Base-by-base conservation (phyloP, 2,797 vertebrate genomes). In the Labroides dimidiatus region DNA sequence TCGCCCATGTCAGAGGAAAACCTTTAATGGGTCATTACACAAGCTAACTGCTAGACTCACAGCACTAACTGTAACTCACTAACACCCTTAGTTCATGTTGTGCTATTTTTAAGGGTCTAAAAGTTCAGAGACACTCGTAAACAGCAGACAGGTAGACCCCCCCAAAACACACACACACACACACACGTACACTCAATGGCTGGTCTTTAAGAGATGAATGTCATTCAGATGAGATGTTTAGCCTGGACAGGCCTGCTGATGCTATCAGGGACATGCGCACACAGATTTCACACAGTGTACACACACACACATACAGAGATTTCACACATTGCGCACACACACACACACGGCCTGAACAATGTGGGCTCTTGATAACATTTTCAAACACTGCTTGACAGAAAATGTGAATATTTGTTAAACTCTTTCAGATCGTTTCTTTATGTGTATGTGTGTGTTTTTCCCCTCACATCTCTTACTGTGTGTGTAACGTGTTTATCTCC, bases 21-120 rank as follows among this genome's bases (percentile, higher is more conserved):
- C 17, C 68, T 73, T 77, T 49, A 60, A 71, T 27, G 75, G 69
- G 53, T 84, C 67, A 72, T 82, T 82, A 58, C 64, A 72, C 52
- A 53, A 78, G 74, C 47, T 27, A 52, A 56, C 49, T 37, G 37
- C 49, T 50, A 51, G 69, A 58, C 70, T 58, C 68, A 63, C 19
- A 51, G 33, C 0, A 10, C 13, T 14, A 39, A 49, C 57, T 51
- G 39, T 80, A 77, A 78, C 74, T 80, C 55, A 70, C 48, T 39
- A 50, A 56, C 5, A 4, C 47, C 1, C 21, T 49, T 21, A 13
- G 20, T 24, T n/a, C n/a, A n/a, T n/a, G n/a, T 80, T 78, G 61
- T 55, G 64, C 49, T 3, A 6, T 27, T 49, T 54, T 69, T 64
- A 57, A 77, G 48, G 4, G 23, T 59, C 75, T 79, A 68, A 72